phyloP scores from a whole-genome alignment of 2,888 invertebrate genomes.

The Sesamia inferens region DNA sequence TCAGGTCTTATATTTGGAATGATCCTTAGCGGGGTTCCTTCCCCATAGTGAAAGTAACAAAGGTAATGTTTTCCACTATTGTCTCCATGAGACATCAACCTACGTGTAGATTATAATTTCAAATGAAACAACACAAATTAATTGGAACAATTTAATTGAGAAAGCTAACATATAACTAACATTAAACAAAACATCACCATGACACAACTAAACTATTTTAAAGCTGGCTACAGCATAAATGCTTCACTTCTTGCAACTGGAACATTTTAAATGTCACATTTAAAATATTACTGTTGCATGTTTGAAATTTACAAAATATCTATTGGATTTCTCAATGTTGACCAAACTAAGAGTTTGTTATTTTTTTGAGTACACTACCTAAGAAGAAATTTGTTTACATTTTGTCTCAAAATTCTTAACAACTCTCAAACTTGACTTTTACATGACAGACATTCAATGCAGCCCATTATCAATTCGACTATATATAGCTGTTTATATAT shows the following conservation, averaged over 20 bases:
- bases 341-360: slow-evolving; percentile 22
- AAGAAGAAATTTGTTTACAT: slow-evolving; percentile 21
- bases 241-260: slow-evolving; percentile 62
- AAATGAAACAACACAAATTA: slow-evolving; percentile 53
- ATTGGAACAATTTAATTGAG: slow-evolving; percentile 76
- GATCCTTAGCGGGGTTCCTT: too few species aligned
- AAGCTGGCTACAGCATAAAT: slow-evolving; percentile 86
- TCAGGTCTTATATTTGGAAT: too few species aligned
- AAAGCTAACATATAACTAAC: slow-evolving; percentile 80
- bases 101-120: neutral
- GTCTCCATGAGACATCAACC: neutral
- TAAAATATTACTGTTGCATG: slow-evolving; percentile 6
- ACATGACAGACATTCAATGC: neutral
- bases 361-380: slow-evolving; percentile 8
- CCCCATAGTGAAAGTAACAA: neutral
- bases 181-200: slow-evolving; percentile 74
- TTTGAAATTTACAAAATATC: slow-evolving; percentile 21
- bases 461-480: slow-evolving; percentile 40
- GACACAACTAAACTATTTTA: slow-evolving; percentile 81
- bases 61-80: neutral
- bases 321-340: slow-evolving; percentile 4
- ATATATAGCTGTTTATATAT: neutral
- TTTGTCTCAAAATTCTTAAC: slow-evolving; percentile 21
- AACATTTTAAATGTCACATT: slow-evolving; percentile 36
- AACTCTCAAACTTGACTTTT: slow-evolving; percentile 14